Conservation (phyloP, 2,888 invertebrate species). For the Cheilosia grossa region DNA sequence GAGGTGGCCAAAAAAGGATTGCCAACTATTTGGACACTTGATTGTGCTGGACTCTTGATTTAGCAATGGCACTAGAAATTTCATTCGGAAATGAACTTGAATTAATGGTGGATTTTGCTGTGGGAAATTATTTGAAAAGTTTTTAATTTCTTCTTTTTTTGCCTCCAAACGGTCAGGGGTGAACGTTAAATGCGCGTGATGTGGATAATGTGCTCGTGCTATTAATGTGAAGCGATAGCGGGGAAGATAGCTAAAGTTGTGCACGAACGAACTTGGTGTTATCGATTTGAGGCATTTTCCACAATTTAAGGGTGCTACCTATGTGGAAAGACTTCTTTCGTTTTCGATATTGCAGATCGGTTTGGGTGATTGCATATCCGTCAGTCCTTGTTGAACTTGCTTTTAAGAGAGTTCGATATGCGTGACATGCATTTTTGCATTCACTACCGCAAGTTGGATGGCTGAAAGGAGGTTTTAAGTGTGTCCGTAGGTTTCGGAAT, state of each 20-base stretch:
- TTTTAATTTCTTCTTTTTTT: neutral
- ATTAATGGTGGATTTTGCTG: neutral
- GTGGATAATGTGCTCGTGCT: neutral
- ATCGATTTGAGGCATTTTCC: too few relatives aligned
- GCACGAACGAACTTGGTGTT: neutral
- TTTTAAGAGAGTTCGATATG: too few relatives aligned
- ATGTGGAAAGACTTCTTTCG: neutral
- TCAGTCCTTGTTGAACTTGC: too few relatives aligned
- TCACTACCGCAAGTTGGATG: neutral
- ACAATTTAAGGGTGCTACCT: too few relatives aligned
- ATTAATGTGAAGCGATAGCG: slow-evolving; percentile 5
- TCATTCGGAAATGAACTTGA: slow-evolving; percentile 6
- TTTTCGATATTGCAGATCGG: too few relatives aligned
- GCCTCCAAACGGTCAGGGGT: slow-evolving; percentile 5
- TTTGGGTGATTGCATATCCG: too few relatives aligned
- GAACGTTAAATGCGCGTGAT: slow-evolving; percentile 21
- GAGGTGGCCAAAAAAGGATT: neutral
- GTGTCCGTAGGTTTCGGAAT: too few relatives aligned
- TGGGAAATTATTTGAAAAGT: neutral
- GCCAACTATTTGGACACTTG: slow-evolving; percentile 3
- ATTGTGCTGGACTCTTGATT: slow-evolving; percentile 3
- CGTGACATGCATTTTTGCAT: too few relatives aligned
- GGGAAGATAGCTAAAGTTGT: slow-evolving; percentile 4
- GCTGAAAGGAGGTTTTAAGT: too few relatives aligned
- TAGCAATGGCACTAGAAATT: neutral